These are phyloP conservation scores for Poecile montanus DNA, from an alignment of 2,797 vertebrate genomes.

Conservation along the genomic window DNA sequence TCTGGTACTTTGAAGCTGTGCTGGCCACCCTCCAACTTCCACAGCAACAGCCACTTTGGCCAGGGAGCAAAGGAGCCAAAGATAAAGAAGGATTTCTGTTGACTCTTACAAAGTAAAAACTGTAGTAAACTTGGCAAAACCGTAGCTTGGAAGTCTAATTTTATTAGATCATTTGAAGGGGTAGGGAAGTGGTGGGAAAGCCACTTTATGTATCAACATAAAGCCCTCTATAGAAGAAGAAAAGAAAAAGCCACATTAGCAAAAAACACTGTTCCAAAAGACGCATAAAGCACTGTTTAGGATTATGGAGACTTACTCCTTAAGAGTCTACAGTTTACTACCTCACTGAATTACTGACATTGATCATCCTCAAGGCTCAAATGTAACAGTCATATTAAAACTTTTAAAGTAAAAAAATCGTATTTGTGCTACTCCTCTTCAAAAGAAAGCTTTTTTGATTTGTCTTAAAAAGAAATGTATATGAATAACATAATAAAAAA, in stretches of 20 bases:
- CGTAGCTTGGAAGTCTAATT: neutral
- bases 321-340: neutral
- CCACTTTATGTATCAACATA: neutral
- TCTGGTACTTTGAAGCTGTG: conserved; percentile 21
- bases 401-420: neutral
- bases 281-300: neutral
- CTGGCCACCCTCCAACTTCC: conserved; percentile 3
- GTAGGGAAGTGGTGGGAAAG: neutral
- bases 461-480: neutral
- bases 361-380: neutral
- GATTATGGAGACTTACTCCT: neutral
- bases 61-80: neutral
- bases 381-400: neutral
- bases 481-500: neutral
- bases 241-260: neutral
- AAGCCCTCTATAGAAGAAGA: neutral
- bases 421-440: neutral
- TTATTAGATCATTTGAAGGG: neutral
- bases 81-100: neutral
- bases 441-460: neutral
- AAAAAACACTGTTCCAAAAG: neutral
- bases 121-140: neutral
- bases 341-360: neutral
- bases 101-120: neutral
- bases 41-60: neutral